A percentile compares a stretch with the other conserved stretches of the same genome.
Evolutionary conservation across 2,888 invertebrate species (phyloP).

Genomic region (Helobdella robusta): DNA sequence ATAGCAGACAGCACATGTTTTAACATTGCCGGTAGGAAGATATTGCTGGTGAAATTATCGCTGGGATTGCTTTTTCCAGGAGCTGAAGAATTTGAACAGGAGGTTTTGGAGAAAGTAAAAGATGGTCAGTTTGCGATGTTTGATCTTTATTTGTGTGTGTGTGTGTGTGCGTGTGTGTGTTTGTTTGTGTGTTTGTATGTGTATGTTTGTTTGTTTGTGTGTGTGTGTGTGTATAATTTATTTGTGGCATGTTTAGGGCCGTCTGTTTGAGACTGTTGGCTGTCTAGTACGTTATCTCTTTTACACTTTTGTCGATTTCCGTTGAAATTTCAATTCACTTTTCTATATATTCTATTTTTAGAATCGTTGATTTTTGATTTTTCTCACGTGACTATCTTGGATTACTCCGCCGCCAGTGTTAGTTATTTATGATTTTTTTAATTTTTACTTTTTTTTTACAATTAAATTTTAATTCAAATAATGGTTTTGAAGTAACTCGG

Average conservation of each 20-base stretch:
- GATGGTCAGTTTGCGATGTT: slow-evolving; percentile 14
- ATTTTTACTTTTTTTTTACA: not conserved
- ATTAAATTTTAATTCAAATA: no score
- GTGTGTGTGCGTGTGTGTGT: no score
- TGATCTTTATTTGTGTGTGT: not conserved
- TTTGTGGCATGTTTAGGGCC: not conserved
- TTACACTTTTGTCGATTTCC: not conserved
- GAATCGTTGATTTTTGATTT: slow-evolving; percentile 24
- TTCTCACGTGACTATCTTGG: slow-evolving; percentile 16
- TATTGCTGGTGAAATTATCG: slow-evolving; percentile 24
- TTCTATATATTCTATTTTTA: not conserved
- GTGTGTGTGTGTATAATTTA: no score
- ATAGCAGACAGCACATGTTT: no score
- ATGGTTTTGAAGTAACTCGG: no score
- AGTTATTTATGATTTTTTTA: not conserved
- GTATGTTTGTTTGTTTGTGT: no score
- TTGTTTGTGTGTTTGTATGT: no score
- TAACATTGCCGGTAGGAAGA: no score
- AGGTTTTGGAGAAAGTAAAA: slow-evolving; percentile 21
- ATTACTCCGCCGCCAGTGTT: slow-evolving; percentile 20
- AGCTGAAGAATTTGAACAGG: slow-evolving; percentile 29
- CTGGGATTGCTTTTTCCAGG: slow-evolving; percentile 31
- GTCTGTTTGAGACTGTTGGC: no score
- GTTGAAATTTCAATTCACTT: not conserved
- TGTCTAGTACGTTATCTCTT: not conserved